Base-by-base conservation (phyloP, 2,113 vertebrate species). In the Centropus unirufus region DNA sequence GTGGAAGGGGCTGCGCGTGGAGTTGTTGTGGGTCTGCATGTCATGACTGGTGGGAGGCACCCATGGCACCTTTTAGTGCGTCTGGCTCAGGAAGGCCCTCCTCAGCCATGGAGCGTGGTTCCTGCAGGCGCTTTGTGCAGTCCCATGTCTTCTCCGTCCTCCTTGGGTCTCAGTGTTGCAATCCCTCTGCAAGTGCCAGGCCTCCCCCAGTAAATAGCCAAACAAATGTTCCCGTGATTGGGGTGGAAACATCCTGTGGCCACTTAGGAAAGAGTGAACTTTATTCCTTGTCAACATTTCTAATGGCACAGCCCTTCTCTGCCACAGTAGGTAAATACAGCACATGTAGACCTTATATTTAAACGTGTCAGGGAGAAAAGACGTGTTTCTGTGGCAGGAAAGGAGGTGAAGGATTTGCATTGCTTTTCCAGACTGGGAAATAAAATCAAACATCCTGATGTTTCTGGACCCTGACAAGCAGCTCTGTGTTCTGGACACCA, bases 191-290 rank as follows among this genome's bases (percentile, higher is more conserved):
- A 26, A 55, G 89, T 58, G 80, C 95, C 94, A 93, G 90, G 73
- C 77, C 91, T 95, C 87, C 0, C 92, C 95, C 95, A 81, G 76
- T 62, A 42, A 86, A 72, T 19, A 88, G 90, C 78, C 93, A 87
- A 83, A 92, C 61, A 75, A 95, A 89, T 40, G 82, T 80, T 94
- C 89, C 77, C 5, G 11, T 94, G 95, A 55, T 46, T 55, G 95
- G 95, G 96, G 94, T 85, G 94, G 96, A 92, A 97, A 95, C 83
- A 20, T 92, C 85, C 80, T 93, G 82, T 68, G 88, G 90, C 91
- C 86, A 78, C 87, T 93, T 86, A 93, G 90, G 88, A 76, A 92
- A 64, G 77, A 92, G 83, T 82, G 95, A 96, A 96, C 96, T 96
- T 97, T 95, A 95, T 94, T 96, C 96, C 89, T 21, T 93, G 86